phyloP scores from a whole-genome alignment of 2,113 vertebrate species.

The Empidonax alnorum region DNA sequence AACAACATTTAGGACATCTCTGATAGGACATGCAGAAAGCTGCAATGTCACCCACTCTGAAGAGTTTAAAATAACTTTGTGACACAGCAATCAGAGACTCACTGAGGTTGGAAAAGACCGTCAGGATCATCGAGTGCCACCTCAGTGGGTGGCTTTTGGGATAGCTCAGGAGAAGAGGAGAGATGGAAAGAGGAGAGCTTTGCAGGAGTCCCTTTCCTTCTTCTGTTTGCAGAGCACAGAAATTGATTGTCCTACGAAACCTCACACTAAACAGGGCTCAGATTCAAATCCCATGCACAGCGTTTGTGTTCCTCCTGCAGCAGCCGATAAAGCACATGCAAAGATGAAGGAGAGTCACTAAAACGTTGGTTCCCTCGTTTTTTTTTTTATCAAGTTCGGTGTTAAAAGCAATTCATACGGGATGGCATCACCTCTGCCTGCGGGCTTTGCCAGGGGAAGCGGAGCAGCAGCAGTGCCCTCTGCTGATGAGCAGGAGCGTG shows the following conservation, averaged over 20 bases:
- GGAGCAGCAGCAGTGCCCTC: slow-evolving; percentile 25
- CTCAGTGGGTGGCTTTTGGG: rapidly evolving
- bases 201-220: not conserved
- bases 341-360: not conserved
- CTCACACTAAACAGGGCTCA: not conserved
- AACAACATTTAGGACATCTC: not conserved
- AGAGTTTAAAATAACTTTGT: not conserved
- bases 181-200: not conserved
- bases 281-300: rapidly evolving
- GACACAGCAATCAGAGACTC: not conserved
- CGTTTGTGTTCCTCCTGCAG: not conserved
- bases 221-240: not conserved
- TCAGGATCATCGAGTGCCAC: not conserved
- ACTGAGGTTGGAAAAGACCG: not conserved
- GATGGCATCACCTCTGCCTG: rapidly evolving
- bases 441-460: not conserved
- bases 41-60: not conserved
- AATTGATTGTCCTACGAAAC: rapidly evolving
- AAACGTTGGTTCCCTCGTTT: rapidly evolving
- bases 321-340: not conserved
- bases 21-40: not conserved
- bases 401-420: not conserved
- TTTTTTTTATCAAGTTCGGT: rapidly evolving
- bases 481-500: not conserved
- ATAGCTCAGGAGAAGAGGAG: not conserved